Evolutionary conservation across 2,888 invertebrate species (phyloP).

Genomic region (Agriopis aurantiaria): DNA sequence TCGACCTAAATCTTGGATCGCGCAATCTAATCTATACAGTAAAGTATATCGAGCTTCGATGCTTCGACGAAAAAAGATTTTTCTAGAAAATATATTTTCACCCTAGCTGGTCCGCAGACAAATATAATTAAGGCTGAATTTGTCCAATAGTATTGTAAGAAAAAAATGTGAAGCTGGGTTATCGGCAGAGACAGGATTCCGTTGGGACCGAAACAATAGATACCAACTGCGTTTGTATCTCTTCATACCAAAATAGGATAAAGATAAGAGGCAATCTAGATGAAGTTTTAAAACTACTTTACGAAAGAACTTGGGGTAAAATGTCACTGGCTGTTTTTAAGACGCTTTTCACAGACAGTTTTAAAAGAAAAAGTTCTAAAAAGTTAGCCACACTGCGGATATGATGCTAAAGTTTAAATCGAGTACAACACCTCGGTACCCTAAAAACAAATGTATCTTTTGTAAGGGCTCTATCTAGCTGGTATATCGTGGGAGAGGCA

Average conservation of each 20-base stretch:
- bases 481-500: conserved; percentile 62
- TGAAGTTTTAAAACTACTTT: conserved; percentile 11
- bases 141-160: conserved; percentile 53
- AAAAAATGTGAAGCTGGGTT: conserved; percentile 36
- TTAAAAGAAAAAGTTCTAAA: conserved; percentile 14
- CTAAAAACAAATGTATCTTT: conserved; percentile 64
- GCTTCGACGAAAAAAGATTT: conserved; percentile 48
- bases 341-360: conserved; percentile 18
- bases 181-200: conserved; percentile 21
- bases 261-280: conserved; percentile 9
- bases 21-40: conserved; percentile 53
- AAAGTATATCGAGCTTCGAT: conserved; percentile 54
- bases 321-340: conserved; percentile 18
- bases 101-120: conserved; percentile 53
- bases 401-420: conserved; percentile 38
- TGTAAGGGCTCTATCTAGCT: conserved; percentile 59
- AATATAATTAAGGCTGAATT: conserved; percentile 65
- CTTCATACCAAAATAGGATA: not conserved
- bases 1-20: conserved; percentile 49
- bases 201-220: conserved; percentile 17
- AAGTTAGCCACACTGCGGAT: conserved; percentile 9
- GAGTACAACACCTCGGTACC: conserved; percentile 46
- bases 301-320: conserved; percentile 6
- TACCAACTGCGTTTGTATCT: not conserved
- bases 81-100: conserved; percentile 58